A percentile compares a stretch with the other conserved stretches of the same genome.
Evolutionary conservation across 2,113 vertebrate species (phyloP).

Genomic region (Atherinomorus stipes): DNA sequence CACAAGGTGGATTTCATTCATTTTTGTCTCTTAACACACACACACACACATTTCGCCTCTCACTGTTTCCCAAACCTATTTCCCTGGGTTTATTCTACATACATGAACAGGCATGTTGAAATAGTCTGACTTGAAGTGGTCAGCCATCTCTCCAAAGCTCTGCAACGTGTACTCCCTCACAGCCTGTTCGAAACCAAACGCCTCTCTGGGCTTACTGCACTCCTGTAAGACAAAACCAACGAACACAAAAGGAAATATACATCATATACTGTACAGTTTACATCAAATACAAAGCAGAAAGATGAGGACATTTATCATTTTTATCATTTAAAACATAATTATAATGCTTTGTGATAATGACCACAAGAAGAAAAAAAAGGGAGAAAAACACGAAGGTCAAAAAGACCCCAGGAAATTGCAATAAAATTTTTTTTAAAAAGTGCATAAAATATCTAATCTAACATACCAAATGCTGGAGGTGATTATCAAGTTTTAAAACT

Average conservation of each 20-base stretch:
- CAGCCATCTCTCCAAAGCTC: constrained; percentile 98
- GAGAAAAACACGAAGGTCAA: too few species aligned
- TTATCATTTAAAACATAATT: too few species aligned
- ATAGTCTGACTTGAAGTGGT: constrained; percentile 99
- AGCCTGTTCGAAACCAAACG: constrained; percentile 97
- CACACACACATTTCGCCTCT: background rate
- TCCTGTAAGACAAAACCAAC: constrained; percentile 81
- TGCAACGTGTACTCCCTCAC: constrained; percentile 95
- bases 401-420: too few species aligned
- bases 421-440: too few species aligned
- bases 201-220: constrained; percentile 97
- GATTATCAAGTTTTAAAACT: background rate
- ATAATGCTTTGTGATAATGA: too few species aligned
- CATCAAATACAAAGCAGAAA: background rate
- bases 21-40: background rate
- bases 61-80: background rate
- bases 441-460: too few species aligned
- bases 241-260: background rate
- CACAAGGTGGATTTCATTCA: constrained; percentile 1
- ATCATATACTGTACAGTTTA: background rate
- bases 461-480: too few species aligned
- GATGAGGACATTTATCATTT: too few species aligned
- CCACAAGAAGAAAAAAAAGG: too few species aligned
- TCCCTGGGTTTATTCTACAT: constrained; percentile 71
- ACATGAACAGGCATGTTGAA: constrained; percentile 99